Evolutionary conservation across 2,888 invertebrate species (phyloP), one percentile per base, ranked within the genome.

Genomic region (Sabatieria punctata): DNA sequence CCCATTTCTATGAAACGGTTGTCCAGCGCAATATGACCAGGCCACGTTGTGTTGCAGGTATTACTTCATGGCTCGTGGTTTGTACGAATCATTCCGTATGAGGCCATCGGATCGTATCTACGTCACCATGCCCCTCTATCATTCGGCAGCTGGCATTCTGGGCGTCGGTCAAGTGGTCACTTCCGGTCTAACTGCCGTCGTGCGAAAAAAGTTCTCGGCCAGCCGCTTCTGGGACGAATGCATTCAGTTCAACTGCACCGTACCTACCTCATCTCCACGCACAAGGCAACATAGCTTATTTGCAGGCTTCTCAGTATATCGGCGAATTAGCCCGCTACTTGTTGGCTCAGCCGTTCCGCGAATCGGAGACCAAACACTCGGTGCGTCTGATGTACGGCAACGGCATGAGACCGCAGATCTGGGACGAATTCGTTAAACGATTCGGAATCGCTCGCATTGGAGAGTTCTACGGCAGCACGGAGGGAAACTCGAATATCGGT

Each of bases 381-480:
- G 65, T 74, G 23, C 75, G 84, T 19, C 68, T 85, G 51, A 77
- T 91, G 57, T 89, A 80, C 67, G 95, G 95, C 27, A 95, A 95
- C 64, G 95, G 95, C 0, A 70, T 95, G 47, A 73, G 89, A 49
- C 85, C 88, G 1, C 85, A 85, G 73, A 86, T 93, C 55, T 95
- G 93, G 93, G 73, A 72, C 2, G 80, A 84, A 55, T 93, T 93
- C 63, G 76, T 84, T 3, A 75, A 79, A 26, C 75, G 93, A 42
- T 93, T 91, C 63, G 78, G 79, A 46, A 83, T 95, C 47, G 71
- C 77, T 33, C 72, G 76, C 52, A 82, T 95, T 23, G 79, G 80
- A 1, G 93, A 95, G 68, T 86, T 95, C 68, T 95, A 95, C 64
- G 93, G 93, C 1, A 88, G 91, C 3, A 95, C 93, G 0, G 93